These are phyloP conservation scores for Corythoichthys haematopterus DNA, from an alignment of 2,113 vertebrate species.

Conservation along the genomic window DNA sequence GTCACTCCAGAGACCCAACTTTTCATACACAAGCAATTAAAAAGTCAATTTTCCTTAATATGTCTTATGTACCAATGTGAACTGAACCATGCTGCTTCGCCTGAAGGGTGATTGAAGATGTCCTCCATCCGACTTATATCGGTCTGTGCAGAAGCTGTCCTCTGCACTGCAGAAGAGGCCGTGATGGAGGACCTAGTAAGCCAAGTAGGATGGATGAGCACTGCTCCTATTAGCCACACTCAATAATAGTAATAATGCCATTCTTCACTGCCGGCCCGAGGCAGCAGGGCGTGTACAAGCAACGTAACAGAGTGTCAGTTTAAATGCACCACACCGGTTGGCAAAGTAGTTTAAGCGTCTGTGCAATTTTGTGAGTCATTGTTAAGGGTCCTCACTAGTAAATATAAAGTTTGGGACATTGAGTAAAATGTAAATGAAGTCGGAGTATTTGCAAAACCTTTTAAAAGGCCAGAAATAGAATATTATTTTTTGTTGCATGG, in stretches of 20 bases:
- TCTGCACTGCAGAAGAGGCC: background rate
- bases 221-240: background rate
- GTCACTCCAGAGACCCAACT: background rate
- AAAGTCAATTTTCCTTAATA: background rate
- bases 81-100: background rate
- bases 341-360: constrained; percentile 20
- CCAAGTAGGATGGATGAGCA: background rate
- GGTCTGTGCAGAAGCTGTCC: background rate
- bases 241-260: background rate
- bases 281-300: background rate
- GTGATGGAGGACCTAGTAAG: constrained; percentile 1
- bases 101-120: background rate
- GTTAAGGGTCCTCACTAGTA: constrained; percentile 16
- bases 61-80: background rate
- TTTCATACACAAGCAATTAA: background rate
- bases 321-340: constrained; percentile 12
- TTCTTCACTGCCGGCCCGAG: background rate
- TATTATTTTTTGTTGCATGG: too few relatives aligned
- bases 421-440: too few relatives aligned
- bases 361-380: constrained; percentile 18
- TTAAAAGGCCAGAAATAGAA: too few relatives aligned
- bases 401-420: background rate
- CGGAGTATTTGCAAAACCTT: too few relatives aligned
- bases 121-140: background rate
- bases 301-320: background rate